Evolutionary conservation across 2,113 vertebrate species (phyloP), one percentile per base, ranked within the genome.

Genomic region (Trogon surrucura): DNA sequence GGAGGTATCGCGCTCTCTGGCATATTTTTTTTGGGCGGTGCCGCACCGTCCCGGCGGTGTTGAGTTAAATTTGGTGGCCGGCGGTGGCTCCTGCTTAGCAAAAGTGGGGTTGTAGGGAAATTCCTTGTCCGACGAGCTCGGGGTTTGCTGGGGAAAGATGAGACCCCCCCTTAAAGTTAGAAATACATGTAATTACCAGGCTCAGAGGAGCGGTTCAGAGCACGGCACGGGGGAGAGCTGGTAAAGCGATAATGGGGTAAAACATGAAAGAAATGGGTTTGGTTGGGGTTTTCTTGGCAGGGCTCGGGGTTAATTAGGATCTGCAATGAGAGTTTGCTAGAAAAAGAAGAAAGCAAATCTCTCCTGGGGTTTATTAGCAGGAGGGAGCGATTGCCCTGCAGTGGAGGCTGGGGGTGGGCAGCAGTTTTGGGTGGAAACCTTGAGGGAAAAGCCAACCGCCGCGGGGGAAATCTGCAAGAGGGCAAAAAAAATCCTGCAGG

Each of bases 71-170:
- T 23, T 3, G 30, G 51, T 3, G 29, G n/a, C 8, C 0, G 1
- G 8, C 1, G 8, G 22, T 54, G 0, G 0, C 6, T 81, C 36
- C 30, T 3, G 23, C 73, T 73, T 7, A 32, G 53, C 12, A 41
- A 36, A 72, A 51, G 11, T 18, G 3, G 64, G 67, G 19, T 16
- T 20, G 30, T 5, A 4, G 51, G 45, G 38, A 53, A 80, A 53
- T 44, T 73, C 15, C n/a, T 45, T 0, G 0, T 16, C 16, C 1
- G 3, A 21, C 0, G 60, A 60, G 3, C 0, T 51, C 1, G 5
- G 74, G 65, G 47, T 89, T 54, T 72, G 44, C 32, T 11, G 72
- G 58, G 38, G 18, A 10, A 45, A 58, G 57, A 17, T 14, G 34
- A 60, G 53, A 47, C 36, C 25, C 53, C 74, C 1, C 0, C 45